Evolutionary conservation across 2,113 vertebrate species (phyloP).

Genomic region (Gadus chalcogrammus): DNA sequence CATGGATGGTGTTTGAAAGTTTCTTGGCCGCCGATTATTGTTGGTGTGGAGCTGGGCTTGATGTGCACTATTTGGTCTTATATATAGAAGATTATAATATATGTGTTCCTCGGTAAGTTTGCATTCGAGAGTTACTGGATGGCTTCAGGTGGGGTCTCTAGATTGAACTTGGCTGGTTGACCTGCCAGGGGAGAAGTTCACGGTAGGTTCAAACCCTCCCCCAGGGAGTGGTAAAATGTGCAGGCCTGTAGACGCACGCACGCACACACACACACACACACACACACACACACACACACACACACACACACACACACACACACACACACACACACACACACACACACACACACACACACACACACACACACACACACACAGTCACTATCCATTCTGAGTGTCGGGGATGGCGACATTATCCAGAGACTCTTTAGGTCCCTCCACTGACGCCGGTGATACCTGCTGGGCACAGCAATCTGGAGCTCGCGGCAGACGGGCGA

Average conservation of each 20-base stretch:
- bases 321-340: too few relatives aligned
- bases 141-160: neutral
- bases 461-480: constrained; percentile 26
- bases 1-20: neutral
- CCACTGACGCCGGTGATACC: constrained; percentile 26
- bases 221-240: constrained; percentile 18
- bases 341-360: too few relatives aligned
- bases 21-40: neutral
- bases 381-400: too few relatives aligned
- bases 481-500: too few relatives aligned
- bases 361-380: too few relatives aligned
- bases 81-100: neutral
- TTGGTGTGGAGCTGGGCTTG: neutral
- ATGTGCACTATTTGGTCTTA: too few relatives aligned
- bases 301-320: too few relatives aligned
- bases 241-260: too few relatives aligned
- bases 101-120: neutral
- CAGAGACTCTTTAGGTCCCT: constrained; percentile 42
- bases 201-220: constrained; percentile 48
- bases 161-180: constrained; percentile 35
- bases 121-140: neutral
- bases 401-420: constrained; percentile 31
- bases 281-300: too few relatives aligned
- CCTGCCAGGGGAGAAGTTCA: constrained; percentile 42
- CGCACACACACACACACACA: too few relatives aligned